phyloP scores from a whole-genome alignment of 2,797 vertebrate species.

The Nyctibius grandis region DNA sequence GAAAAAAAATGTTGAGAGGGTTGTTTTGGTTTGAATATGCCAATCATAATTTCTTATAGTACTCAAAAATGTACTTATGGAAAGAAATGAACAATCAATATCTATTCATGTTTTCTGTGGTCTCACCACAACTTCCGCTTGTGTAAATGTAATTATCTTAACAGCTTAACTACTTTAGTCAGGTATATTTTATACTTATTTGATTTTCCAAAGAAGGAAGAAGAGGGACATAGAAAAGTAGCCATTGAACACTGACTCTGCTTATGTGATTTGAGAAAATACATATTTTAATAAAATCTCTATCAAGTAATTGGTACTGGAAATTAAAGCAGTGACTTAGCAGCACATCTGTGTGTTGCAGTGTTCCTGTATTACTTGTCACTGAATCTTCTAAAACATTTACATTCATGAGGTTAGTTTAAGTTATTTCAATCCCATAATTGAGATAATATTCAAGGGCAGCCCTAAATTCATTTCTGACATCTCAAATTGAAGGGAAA shows the following conservation, averaged over 20 bases:
- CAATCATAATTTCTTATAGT: not conserved
- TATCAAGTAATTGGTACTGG: not conserved
- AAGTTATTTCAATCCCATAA: not conserved
- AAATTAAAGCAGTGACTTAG: not conserved
- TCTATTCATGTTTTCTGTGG: not conserved
- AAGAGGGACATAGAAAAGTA: not conserved
- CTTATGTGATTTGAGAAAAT: not conserved
- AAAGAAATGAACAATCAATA: not conserved
- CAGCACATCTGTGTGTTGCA: not conserved
- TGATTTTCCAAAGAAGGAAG: not conserved
- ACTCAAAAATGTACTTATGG: not conserved
- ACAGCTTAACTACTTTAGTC: not conserved
- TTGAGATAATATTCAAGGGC: not conserved
- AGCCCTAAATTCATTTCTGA: not conserved
- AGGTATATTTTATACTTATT: not conserved
- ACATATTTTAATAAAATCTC: not conserved
- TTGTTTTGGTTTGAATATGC: not conserved
- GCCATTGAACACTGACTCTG: not conserved
- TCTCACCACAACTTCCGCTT: not conserved
- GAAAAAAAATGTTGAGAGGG: not conserved
- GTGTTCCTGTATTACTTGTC: not conserved
- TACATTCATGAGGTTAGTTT: not conserved
- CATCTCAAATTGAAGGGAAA: not conserved
- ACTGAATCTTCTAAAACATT: not conserved
- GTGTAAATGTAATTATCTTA: not conserved